These are phyloP conservation scores for honey bee (Apis mellifera) DNA, from an alignment of 1,140 invertebrate species.

Conservation along the genomic window Amel_HAv3.1 CM009931.2:545501-546000, in stretches of 20 bases:
- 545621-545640: not conserved
- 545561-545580: constrained; percentile 3
- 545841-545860: constrained; percentile 69
- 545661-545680: constrained; percentile 15
- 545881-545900: constrained; percentile 72
- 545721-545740: too few species aligned
- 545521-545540: constrained; percentile 21
- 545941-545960: constrained; percentile 70
- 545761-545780: not conserved
- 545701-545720: too few species aligned
- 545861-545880: constrained; percentile 68
- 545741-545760: too few species aligned
- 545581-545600: constrained; percentile 57
- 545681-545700: too few species aligned
- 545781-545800: not conserved
- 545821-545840: constrained; percentile 64
- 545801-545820: constrained; percentile 31
- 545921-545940: constrained; percentile 68
- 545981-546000: constrained; percentile 42
- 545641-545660: too few species aligned
- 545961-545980: constrained; percentile 55
- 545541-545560: constrained; percentile 16
- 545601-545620: constrained; percentile 37
- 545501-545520: constrained; percentile 47
- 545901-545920: constrained; percentile 74